These are phyloP conservation scores for Paratrypauchen microcephalus DNA, from an alignment of 2,797 vertebrate genomes.

Conservation along the genomic window DNA sequence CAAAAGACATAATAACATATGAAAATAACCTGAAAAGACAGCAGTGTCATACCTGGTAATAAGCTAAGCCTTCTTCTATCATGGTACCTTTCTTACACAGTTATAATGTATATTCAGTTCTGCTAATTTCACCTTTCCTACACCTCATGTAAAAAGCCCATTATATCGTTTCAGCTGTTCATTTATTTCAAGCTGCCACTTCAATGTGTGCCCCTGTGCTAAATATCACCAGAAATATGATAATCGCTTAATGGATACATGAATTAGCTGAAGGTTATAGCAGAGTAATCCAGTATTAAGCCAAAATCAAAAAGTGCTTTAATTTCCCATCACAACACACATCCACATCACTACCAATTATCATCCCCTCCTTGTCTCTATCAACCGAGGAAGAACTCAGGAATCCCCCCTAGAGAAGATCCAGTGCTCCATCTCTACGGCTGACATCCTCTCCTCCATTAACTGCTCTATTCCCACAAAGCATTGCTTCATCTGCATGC, in stretches of 20 bases:
- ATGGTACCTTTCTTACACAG: no score
- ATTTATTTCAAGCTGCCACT: constrained; percentile 2
- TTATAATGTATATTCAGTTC: not conserved
- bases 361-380: constrained; percentile 21
- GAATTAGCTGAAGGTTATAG: not conserved
- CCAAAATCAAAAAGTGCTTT: constrained; percentile 9
- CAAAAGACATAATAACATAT: no score
- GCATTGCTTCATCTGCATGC: constrained; percentile 10
- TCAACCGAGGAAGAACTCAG: constrained; percentile 8
- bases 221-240: not conserved
- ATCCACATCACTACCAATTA: constrained; percentile 25
- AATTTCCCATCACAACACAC: constrained; percentile 25
- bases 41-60: no score
- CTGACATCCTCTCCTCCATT: constrained; percentile 23
- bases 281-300: constrained; percentile 1
- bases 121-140: constrained; percentile 49
- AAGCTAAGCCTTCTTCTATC: no score
- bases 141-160: constrained; percentile 21
- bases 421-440: constrained; percentile 12
- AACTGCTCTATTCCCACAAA: constrained; percentile 15
- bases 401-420: constrained; percentile 21
- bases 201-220: not conserved
- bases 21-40: not conserved
- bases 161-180: not conserved
- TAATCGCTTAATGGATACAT: not conserved